These are phyloP conservation scores for Xiphorhynchus erythropygius DNA, from an alignment of 2,797 vertebrate genomes.

Conservation along the genomic window DNA sequence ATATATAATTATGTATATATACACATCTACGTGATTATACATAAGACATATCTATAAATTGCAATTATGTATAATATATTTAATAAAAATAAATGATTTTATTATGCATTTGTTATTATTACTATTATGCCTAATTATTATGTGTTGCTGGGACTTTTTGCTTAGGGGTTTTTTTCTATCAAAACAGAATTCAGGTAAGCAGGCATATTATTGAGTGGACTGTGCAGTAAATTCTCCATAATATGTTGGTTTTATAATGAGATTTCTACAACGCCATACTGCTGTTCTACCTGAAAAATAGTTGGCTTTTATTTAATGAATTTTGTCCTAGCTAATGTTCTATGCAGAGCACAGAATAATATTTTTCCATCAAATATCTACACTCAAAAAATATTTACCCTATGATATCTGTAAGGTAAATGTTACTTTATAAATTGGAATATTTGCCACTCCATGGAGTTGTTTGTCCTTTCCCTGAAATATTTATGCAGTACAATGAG, in stretches of 20 bases:
- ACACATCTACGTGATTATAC: not conserved
- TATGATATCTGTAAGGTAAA: constrained; percentile 22
- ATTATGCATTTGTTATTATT: not conserved
- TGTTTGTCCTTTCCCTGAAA: constrained; percentile 4
- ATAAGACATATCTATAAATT: not conserved
- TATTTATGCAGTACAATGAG: not conserved
- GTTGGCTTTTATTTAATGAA: not conserved
- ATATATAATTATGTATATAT: not conserved
- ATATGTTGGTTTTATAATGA: not conserved
- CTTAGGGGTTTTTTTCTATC: not conserved
- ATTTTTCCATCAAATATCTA: constrained; percentile 7
- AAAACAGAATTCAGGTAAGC: not conserved
- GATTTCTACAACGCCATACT: not conserved
- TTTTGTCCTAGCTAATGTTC: not conserved
- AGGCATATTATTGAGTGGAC: not conserved
- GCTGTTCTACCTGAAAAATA: not conserved
- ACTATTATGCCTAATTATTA: not conserved
- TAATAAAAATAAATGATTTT: not conserved
- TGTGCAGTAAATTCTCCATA: not conserved
- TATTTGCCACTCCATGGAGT: constrained; percentile 12
- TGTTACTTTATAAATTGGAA: not conserved
- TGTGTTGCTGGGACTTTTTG: not conserved
- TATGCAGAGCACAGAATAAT: not conserved
- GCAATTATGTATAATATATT: not conserved
- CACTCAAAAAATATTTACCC: constrained; percentile 29